Percentiles rank a stretch among this genome's conserved stretches.
These are phyloP conservation scores for Achlya flavicornis DNA, from an alignment of 2,888 invertebrate species.

Conservation along the genomic window DNA sequence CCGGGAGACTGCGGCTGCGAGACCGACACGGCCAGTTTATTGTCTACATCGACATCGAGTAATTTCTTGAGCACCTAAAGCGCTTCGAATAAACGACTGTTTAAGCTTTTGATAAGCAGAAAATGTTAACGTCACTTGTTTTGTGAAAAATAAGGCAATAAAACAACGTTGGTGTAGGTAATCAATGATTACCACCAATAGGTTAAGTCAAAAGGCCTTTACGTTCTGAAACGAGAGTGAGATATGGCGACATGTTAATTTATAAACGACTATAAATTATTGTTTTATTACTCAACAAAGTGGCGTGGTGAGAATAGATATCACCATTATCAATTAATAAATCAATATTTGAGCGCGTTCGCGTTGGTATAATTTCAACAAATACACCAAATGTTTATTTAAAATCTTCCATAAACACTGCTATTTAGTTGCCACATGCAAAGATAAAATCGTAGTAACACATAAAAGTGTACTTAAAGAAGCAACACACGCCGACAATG, in stretches of 20 bases:
- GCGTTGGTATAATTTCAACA: background rate
- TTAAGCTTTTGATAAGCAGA: slow-evolving; percentile 33
- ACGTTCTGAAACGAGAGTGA: background rate
- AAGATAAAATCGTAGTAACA: slow-evolving; percentile 8
- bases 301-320: background rate
- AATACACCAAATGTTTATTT: background rate
- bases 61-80: slow-evolving; percentile 31
- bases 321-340: background rate
- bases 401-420: background rate
- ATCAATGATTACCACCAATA: too few species aligned
- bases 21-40: slow-evolving; percentile 56
- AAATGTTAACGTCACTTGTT: background rate
- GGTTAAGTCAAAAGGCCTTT: background rate
- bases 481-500: slow-evolving; percentile 22
- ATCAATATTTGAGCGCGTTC: background rate
- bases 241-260: background rate
- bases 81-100: slow-evolving; percentile 11
- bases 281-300: background rate
- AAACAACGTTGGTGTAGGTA: background rate
- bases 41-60: slow-evolving; percentile 53
- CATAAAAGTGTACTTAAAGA: slow-evolving; percentile 26
- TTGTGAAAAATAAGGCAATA: background rate
- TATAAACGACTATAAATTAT: background rate
- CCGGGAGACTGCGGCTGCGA: slow-evolving; percentile 42
- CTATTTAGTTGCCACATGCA: slow-evolving; percentile 1